phyloP scores from a whole-genome alignment of 1,140 invertebrate species.

The Bombus turneri region DNA sequence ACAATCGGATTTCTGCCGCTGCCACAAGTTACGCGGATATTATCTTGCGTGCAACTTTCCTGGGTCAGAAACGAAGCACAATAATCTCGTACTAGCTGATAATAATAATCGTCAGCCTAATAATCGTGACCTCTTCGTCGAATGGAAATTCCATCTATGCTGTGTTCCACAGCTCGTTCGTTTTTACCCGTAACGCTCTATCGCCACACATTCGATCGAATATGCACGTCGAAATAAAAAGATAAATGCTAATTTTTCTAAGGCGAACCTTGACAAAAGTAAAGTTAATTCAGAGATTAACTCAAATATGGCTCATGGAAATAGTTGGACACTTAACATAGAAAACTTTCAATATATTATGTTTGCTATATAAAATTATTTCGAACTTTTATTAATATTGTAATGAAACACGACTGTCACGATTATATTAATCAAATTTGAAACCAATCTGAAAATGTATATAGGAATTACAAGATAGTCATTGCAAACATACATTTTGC shows the following conservation, averaged over 20 bases:
- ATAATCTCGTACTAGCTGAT: slow-evolving; percentile 37
- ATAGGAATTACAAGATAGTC: background rate
- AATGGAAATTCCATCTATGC: slow-evolving; percentile 6
- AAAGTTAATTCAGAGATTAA: no score
- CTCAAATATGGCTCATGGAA: no score
- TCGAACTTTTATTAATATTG: background rate
- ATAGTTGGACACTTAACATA: no score
- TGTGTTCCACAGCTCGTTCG: background rate
- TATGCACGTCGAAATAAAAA: background rate
- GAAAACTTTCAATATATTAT: background rate
- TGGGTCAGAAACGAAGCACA: slow-evolving; percentile 3
- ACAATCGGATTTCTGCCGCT: background rate
- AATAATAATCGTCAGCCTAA: slow-evolving; percentile 31
- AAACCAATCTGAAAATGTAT: background rate
- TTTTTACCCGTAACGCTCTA: background rate
- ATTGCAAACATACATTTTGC: background rate
- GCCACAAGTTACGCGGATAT: background rate
- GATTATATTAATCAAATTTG: background rate
- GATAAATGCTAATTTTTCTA: background rate
- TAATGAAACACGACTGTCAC: background rate
- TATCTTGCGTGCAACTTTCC: background rate
- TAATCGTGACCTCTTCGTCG: slow-evolving; percentile 37
- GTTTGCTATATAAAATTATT: background rate
- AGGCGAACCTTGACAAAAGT: background rate
- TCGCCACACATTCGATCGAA: background rate